Conservation (phyloP, 2,797 vertebrate genomes). For the Valencia hispanica region DNA sequence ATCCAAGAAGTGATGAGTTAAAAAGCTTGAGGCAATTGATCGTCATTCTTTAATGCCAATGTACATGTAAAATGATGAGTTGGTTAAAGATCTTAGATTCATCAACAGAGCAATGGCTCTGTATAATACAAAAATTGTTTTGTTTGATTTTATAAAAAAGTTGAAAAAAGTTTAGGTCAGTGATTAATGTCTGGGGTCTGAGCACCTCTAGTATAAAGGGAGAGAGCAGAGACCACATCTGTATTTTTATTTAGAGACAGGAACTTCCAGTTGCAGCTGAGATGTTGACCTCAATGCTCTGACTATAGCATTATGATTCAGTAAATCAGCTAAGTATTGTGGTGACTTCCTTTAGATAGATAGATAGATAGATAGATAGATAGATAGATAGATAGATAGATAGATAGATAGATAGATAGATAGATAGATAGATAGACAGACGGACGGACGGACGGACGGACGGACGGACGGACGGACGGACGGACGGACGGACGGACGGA, state of each 20-base stretch:
- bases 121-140: neutral
- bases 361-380: too few species aligned
- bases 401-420: too few species aligned
- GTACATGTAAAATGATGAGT: neutral
- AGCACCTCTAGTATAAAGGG: neutral
- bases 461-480: too few species aligned
- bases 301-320: too few species aligned
- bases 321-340: neutral
- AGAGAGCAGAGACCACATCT: neutral
- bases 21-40: neutral
- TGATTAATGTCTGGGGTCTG: neutral
- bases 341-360: neutral
- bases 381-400: too few species aligned
- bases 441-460: too few species aligned
- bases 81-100: neutral
- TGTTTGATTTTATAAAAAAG: neutral
- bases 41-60: neutral
- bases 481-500: too few species aligned
- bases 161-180: neutral
- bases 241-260: neutral
- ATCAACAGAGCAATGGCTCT: neutral
- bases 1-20: neutral
- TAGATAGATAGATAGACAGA: too few species aligned
- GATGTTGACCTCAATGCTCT: neutral
- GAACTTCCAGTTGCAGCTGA: neutral